Conservation (phyloP, 2,797 vertebrate genomes). For the Babyrousa celebensis region DNA sequence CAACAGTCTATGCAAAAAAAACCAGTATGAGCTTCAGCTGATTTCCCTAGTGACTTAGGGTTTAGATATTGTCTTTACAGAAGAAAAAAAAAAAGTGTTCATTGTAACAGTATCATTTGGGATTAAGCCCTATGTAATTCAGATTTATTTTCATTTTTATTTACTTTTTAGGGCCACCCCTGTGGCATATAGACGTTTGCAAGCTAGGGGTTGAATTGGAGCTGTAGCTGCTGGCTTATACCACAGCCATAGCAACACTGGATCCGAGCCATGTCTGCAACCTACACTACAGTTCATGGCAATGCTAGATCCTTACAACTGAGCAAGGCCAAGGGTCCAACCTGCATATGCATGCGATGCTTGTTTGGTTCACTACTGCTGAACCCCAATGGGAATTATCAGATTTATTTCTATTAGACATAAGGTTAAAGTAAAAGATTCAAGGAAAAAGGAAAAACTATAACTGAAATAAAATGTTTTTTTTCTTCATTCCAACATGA, state of each 20-base stretch:
- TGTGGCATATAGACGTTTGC: too few species aligned
- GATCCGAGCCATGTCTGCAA: too few species aligned
- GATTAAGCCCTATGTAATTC: not conserved
- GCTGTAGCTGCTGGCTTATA: too few species aligned
- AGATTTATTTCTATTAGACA: not conserved
- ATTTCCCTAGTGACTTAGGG: not conserved
- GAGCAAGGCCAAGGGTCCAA: too few species aligned
- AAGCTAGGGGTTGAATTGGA: too few species aligned
- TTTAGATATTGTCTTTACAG: not conserved
- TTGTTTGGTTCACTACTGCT: too few species aligned
- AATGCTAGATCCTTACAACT: too few species aligned
- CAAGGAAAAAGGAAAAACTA: not conserved
- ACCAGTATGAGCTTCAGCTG: not conserved
- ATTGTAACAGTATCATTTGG: not conserved
- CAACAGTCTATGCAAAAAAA: not conserved
- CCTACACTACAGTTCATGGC: too few species aligned
- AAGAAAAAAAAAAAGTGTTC: constrained; percentile 11
- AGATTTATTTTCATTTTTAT: not conserved
- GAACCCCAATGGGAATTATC: not conserved
- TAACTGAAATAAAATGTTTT: not conserved
- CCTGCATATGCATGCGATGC: too few species aligned
- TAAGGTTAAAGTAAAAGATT: not conserved
- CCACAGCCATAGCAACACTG: too few species aligned
- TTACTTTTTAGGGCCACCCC: too few species aligned
- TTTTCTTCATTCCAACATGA: not conserved